phyloP scores from a whole-genome alignment of 2,113 vertebrate species.

The Emydura subglobosa region DNA sequence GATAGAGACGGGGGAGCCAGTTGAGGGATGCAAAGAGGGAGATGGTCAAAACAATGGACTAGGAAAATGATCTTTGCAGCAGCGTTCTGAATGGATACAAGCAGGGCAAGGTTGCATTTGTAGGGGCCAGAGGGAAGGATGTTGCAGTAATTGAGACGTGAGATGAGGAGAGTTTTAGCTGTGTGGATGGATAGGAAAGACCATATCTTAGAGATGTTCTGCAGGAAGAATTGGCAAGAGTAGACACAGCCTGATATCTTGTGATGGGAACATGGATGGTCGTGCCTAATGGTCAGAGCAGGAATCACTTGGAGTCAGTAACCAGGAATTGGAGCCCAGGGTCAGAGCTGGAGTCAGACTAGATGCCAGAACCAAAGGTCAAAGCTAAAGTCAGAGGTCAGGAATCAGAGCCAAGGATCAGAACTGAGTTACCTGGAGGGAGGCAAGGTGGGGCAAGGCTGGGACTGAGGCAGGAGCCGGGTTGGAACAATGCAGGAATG shows the following conservation, averaged over 20 bases:
- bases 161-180: background rate
- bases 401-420: background rate
- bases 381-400: background rate
- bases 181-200: background rate
- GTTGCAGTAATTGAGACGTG: background rate
- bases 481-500: no score
- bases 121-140: background rate
- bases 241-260: background rate
- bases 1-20: background rate
- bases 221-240: background rate
- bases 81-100: background rate
- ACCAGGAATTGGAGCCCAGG: background rate
- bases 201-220: background rate
- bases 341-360: background rate
- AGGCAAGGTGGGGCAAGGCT: background rate
- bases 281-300: background rate
- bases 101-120: background rate
- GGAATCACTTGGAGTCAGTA: background rate
- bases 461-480: no score
- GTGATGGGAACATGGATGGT: background rate
- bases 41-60: background rate
- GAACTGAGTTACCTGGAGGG: background rate
- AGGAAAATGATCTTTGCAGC: background rate
- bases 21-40: background rate
- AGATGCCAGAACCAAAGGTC: background rate